Evolutionary conservation across 2,888 invertebrate genomes (phyloP).

Genomic region (Xylophagus ater): DNA sequence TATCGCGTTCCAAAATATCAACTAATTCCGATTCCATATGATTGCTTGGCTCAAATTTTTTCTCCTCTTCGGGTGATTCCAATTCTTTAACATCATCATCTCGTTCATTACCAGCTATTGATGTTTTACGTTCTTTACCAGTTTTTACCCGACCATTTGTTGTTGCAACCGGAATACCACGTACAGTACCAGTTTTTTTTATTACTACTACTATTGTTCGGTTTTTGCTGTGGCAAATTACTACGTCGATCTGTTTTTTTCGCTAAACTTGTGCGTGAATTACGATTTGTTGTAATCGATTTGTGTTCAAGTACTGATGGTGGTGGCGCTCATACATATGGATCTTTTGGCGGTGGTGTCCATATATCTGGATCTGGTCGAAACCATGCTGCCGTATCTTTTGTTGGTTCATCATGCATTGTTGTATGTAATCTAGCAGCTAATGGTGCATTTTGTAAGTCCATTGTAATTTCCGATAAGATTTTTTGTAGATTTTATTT

Average conservation of each 20-base stretch:
- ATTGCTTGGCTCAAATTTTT: conserved; percentile 70
- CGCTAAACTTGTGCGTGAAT: conserved; percentile 19
- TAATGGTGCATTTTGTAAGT: conserved; percentile 39
- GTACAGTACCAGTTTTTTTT: no score
- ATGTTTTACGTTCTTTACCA: no score
- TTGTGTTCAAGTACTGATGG: conserved; percentile 59
- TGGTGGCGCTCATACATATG: conserved; percentile 80
- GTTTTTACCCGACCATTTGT: no score
- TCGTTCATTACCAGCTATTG: conserved; percentile 44
- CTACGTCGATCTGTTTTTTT: conserved; percentile 25
- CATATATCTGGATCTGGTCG: conserved; percentile 68
- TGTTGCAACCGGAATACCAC: no score
- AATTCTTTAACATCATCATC: conserved; percentile 55
- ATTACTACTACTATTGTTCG: no score
- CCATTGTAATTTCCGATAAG: conserved; percentile 35
- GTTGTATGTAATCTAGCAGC: no score
- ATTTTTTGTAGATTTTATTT: conserved; percentile 60
- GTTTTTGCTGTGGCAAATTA: conserved; percentile 30
- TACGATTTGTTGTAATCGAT: conserved; percentile 28
- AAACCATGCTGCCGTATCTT: conserved; percentile 44
- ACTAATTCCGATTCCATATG: no score
- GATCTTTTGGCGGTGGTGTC: conserved; percentile 57
- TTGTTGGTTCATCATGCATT: conserved; percentile 22
- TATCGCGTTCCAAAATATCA: conserved; percentile 71
- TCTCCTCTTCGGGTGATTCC: conserved; percentile 53